Evolutionary conservation across 1,140 invertebrate species (phyloP), one percentile per base, ranked within the genome.

Genomic region (Fopius arisanus): DNA sequence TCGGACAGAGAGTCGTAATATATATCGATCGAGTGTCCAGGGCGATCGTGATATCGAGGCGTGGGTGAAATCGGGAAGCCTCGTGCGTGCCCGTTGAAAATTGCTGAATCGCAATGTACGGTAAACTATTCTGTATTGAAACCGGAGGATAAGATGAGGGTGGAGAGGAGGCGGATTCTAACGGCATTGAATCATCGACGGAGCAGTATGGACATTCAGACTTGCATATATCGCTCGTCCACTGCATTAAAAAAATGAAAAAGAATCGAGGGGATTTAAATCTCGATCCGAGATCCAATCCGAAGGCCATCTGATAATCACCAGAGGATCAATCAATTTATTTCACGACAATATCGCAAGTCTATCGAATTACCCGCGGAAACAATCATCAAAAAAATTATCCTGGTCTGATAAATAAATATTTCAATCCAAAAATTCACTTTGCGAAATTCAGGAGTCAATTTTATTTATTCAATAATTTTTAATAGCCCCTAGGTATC

Each of bases 31-130:
- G 70, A 43, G 62, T 16, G 21, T 23, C 33, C 33, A n/a, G n/a
- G 63, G 40, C 29, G 23, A 59, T 59, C 54, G 54, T 28, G 54
- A 59, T 59, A 29, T 21, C 65, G n/a, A 31, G 26, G 62, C 70
- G 70, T 72, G 70, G 70, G 70, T 72, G 70, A 63, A 72, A 72
- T 72, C 70, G 37, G 70, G 40, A 66, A 41, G 23, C 70, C 23
- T 72, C 70, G 70, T 72, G 70, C 70, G 70, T 72, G 70, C 37
- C 70, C 70, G 70, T 72, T 72, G 28, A 63, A 72, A 72, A 72
- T 72, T 43, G 40, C 62, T 48, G 59, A 43, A 40, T 41, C 48
- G 54, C 37, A 37, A n/a, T 21, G 33, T 26, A 26, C 48, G 51
- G 43, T 59, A 71, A 16, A 63, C 9, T 63, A 23, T 71, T 63